Evolutionary conservation across 2,797 vertebrate genomes (phyloP), one percentile per base, ranked within the genome.

Genomic region (Manis crassicaudata): DNA sequence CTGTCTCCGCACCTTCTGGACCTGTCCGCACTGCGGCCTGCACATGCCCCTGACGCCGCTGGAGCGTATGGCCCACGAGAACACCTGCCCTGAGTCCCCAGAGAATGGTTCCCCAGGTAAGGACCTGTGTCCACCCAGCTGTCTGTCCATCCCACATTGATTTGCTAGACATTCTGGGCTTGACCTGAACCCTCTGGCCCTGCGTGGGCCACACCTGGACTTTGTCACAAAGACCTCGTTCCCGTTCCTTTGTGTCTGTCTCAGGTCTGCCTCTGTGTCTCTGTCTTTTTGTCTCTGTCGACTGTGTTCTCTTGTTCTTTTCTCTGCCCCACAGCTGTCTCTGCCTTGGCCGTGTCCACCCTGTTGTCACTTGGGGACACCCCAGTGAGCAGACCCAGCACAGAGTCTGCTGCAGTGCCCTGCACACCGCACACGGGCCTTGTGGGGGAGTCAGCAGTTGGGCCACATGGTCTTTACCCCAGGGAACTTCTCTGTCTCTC

Each of bases 1-100:
- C 91, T 99, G 99, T 94, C 97, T 99, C n/a, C 98, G 99, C 18
- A 98, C 98, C 8, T 99, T 99, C 98, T 99, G 99, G 99, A 99
- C 97, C 40, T 99, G 99, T 95, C 99, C 99, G 0, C 98, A 98
- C 97, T 99, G 99, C 5, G 98, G 98, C 85, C 98, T 99, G 79
- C 99, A 99, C 98, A 98, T 99, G 99, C 99, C 99, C 1, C 97
- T 99, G 85, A 99, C 99, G 0, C 99, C 99, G 0, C 77, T 99
- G 98, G 99, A 99, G 73, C 99, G 99, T 21, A 98, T 99, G 96
- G 98, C 99, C 73, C 99, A 99, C 0, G 98, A 99, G 97, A 98
- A 98, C 94, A 82, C 98, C 95, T 99, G 99, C 96, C 98, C 97
- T 25, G 94, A 98, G 0, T 85, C 98, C 16, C 98, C 96, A 0